Base-by-base conservation (phyloP, 1,140 invertebrate species). In the Anoplolepis gracilipes region DNA sequence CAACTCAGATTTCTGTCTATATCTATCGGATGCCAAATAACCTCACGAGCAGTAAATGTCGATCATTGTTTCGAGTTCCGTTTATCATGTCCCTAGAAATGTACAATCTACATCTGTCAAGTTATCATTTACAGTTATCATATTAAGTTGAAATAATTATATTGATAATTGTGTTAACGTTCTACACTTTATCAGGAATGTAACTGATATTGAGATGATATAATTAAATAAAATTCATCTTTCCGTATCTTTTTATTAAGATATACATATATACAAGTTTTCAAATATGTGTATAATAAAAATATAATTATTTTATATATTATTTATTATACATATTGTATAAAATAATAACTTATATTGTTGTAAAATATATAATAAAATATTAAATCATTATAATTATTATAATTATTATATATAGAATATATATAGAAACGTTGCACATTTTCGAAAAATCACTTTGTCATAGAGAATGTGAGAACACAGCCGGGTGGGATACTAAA, bases 361-460 rank as follows among this genome's bases (percentile, higher is more conserved):
- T 49, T 16, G 11, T 49, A 49, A 49, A 13, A 13, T 49, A 49
- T 13, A n/a, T n/a, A n/a, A n/a, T n/a, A n/a, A n/a, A 16, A 49
- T 16, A 16, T 16, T 49, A n/a, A n/a, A 33, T 33, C 2, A 33
- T 36, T 4, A 36, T 36, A 36, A 36, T 36, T 36, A 36, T 36
- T 4, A 36, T 36, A 36, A 36, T 2, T 36, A 36, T 36, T 36
- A 36, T 1, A n/a, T n/a, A n/a, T n/a, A n/a, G n/a, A n/a, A n/a
- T n/a, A n/a, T n/a, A n/a, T n/a, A n/a, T n/a, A 70, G 33, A 16
- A 57, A n/a, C 53, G 13, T 69, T 33, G 25, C 65, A 59, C 39
- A 61, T 36, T 82, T 82, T 82, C 39, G 78, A 13, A 82, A 82
- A 82, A 82, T 82, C 53, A 73, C 67, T 81, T 70, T 36, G 53